phyloP scores from a whole-genome alignment of 2,888 invertebrate genomes.

The Synergus japonicus region DNA sequence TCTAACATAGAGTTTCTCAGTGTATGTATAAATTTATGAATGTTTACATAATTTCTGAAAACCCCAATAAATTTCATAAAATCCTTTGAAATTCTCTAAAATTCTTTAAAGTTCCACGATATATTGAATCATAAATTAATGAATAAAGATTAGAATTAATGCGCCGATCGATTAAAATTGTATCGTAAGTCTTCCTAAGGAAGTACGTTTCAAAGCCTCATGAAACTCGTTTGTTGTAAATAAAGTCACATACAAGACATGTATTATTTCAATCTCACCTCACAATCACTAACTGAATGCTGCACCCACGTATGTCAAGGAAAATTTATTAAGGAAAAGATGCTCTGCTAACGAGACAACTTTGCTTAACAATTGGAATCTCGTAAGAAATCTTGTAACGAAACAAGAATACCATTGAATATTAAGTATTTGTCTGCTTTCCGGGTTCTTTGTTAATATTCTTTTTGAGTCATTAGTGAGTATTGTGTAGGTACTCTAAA shows the following conservation, averaged over 20 bases:
- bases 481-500: neutral
- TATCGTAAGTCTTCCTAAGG: neutral
- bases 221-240: neutral
- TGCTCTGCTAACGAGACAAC: neutral
- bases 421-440: neutral
- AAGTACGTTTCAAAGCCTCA: neutral
- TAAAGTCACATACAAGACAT: neutral
- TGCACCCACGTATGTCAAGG: slow-evolving; percentile 4
- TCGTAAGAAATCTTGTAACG: neutral
- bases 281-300: neutral
- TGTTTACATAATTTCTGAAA: neutral
- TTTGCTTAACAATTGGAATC: neutral
- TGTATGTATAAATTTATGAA: no score
- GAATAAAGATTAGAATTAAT: neutral
- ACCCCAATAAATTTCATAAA: no score
- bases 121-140: neutral
- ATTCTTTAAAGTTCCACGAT: no score
- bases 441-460: neutral
- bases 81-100: no score
- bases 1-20: no score
- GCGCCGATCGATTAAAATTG: neutral
- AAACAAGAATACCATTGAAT: neutral
- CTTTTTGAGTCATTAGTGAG: neutral
- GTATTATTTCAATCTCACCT: slow-evolving; percentile 5
- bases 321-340: slow-evolving; percentile 15